Conservation (phyloP, 1,140 invertebrate species). For the Caenorhabditis elegans region WBcel235 BX284606.5:10843501-10844000, state of each 20-base stretch:
- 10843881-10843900: constrained; percentile 25
- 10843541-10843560: not conserved
- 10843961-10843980: not conserved
- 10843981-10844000: constrained; percentile 19
- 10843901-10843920: constrained; percentile 11
- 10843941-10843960: not conserved
- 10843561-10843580: not conserved
- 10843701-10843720: constrained; percentile 24
- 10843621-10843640: constrained; percentile 24
- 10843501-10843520: not conserved
- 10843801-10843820: not conserved
- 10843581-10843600: constrained; percentile 6
- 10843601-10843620: constrained; percentile 19
- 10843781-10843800: constrained; percentile 11
- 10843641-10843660: constrained; percentile 6
- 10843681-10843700: not conserved
- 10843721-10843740: constrained; percentile 1
- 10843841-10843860: not conserved
- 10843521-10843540: not conserved
- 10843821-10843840: constrained; percentile 25
- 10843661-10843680: not conserved
- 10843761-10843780: constrained; percentile 9
- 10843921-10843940: not conserved
- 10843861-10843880: constrained; percentile 32
- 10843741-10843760: constrained; percentile 6